phyloP scores from a whole-genome alignment of 1,140 invertebrate species.

The Hirudo medicinalis region DNA sequence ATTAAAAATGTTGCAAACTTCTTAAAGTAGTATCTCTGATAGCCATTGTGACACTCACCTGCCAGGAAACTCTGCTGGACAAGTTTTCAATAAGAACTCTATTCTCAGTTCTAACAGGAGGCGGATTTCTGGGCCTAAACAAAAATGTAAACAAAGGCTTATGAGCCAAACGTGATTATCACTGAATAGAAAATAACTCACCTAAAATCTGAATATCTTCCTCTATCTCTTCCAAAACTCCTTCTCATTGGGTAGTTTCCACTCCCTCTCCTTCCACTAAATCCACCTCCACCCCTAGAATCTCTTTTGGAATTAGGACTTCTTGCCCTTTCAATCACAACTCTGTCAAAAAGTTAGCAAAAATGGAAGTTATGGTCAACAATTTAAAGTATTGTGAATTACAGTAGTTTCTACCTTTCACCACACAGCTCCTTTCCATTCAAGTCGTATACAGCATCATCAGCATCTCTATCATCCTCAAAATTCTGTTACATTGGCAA shows the following conservation, averaged over 20 bases:
- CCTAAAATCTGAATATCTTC: conserved; percentile 14
- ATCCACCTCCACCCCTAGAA: conserved; percentile 1
- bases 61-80: conserved; percentile 93
- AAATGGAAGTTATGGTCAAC: not conserved
- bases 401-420: conserved; percentile 55
- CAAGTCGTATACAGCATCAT: conserved; percentile 93
- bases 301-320: conserved; percentile 3
- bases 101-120: conserved; percentile 89
- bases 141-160: not conserved
- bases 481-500: conserved; percentile 60
- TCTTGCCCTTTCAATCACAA: not conserved
- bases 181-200: not conserved
- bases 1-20: too few species aligned
- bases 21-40: too few species aligned
- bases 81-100: conserved; percentile 92
- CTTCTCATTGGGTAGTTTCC: conserved; percentile 13
- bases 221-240: conserved; percentile 19
- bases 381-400: not conserved
- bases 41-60: conserved; percentile 56
- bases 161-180: not conserved
- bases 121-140: conserved; percentile 68
- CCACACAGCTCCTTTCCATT: conserved; percentile 92
- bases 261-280: conserved; percentile 12
- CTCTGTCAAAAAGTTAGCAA: not conserved
- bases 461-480: conserved; percentile 92